phyloP scores from a whole-genome alignment of 2,113 vertebrate genomes.

The Lampris incognitus region DNA sequence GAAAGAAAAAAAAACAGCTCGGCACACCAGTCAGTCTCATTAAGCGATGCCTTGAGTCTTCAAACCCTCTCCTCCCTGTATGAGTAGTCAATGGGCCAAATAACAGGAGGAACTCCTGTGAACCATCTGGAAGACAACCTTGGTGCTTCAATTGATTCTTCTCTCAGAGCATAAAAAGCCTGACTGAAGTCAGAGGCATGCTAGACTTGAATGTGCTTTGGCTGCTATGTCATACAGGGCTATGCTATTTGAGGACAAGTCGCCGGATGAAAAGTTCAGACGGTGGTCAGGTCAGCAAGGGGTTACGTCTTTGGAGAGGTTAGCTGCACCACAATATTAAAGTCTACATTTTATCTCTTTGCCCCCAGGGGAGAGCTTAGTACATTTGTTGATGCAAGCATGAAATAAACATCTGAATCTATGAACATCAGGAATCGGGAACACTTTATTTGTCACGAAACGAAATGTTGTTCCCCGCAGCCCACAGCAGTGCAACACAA shows the following conservation, averaged over 20 bases:
- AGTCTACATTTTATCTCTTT: constrained; percentile 11
- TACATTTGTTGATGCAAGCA: not conserved
- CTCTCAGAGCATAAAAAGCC: constrained; percentile 59
- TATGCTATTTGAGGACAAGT: constrained; percentile 6
- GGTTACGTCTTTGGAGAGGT: constrained; percentile 42
- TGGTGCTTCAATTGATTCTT: constrained; percentile 61
- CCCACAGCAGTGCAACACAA: too few relatives aligned
- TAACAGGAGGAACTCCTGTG: constrained; percentile 19
- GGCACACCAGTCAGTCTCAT: constrained; percentile 61
- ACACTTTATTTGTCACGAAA: too few relatives aligned
- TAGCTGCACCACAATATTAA: constrained; percentile 22
- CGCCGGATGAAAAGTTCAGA: constrained; percentile 54
- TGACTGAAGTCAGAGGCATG: constrained; percentile 51
- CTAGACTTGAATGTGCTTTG: constrained; percentile 31
- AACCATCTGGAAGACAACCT: constrained; percentile 37
- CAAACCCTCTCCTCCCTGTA: constrained; percentile 27
- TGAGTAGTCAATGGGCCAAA: constrained; percentile 54
- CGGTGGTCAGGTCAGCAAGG: constrained; percentile 50
- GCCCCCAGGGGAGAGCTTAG: constrained; percentile 16
- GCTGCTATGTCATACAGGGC: constrained; percentile 5
- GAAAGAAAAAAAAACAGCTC: constrained; percentile 37
- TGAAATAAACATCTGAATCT: constrained; percentile 24
- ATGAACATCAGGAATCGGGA: not conserved
- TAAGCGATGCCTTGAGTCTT: constrained; percentile 49
- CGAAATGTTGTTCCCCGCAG: too few relatives aligned